Evolutionary conservation across 1,140 invertebrate species (phyloP).

Genomic region (Colletes gigas): DNA sequence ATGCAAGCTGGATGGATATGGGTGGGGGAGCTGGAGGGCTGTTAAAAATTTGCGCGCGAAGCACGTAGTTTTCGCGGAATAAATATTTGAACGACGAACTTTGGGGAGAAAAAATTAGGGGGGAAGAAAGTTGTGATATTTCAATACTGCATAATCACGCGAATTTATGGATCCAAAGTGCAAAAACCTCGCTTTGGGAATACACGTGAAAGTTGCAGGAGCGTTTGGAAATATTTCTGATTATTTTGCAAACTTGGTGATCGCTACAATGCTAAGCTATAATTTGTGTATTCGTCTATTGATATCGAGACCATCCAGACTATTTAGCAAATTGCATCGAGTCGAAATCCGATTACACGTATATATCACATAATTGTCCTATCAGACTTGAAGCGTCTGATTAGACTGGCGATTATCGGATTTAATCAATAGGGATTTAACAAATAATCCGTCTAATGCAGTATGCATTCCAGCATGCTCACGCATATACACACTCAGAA

Average conservation of each 20-base stretch:
- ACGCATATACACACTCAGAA: too few relatives aligned
- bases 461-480: too few relatives aligned
- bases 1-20: not conserved
- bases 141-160: too few relatives aligned
- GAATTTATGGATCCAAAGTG: too few relatives aligned
- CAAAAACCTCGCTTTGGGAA: too few relatives aligned
- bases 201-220: too few relatives aligned
- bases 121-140: too few relatives aligned
- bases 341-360: not conserved
- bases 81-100: slow-evolving; percentile 12
- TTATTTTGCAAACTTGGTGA: too few relatives aligned
- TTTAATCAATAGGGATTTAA: not conserved
- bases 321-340: not conserved
- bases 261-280: too few relatives aligned
- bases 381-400: not conserved
- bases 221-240: too few relatives aligned
- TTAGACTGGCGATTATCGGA: not conserved
- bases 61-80: not conserved
- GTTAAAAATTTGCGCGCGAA: slow-evolving; percentile 23
- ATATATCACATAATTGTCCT: not conserved
- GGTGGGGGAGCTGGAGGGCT: not conserved
- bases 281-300: too few relatives aligned
- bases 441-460: not conserved
- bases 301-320: not conserved
- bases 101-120: not conserved